phyloP scores from a whole-genome alignment of 2,888 invertebrate species.

The Nudaria mundana region DNA sequence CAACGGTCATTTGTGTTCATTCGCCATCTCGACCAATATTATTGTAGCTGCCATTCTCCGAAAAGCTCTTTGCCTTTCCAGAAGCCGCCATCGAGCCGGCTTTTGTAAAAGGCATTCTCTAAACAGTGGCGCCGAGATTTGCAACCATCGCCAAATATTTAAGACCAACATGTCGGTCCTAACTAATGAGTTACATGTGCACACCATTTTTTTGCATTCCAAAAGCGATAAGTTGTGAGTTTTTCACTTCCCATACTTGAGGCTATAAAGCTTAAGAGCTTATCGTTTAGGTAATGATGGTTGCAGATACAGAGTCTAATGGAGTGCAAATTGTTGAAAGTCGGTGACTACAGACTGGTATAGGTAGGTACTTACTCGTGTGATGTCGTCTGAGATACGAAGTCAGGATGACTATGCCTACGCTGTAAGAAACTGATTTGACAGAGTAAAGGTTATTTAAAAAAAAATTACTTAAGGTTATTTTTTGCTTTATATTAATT shows the following conservation, averaged over 20 bases:
- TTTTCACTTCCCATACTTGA: conserved; percentile 31
- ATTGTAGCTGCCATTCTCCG: conserved; percentile 63
- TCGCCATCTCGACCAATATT: conserved; percentile 69
- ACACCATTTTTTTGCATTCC: conserved; percentile 41
- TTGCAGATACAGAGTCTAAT: conserved; percentile 25
- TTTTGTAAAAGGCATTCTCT: conserved; percentile 47
- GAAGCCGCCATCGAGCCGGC: conserved; percentile 35
- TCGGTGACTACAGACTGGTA: background rate
- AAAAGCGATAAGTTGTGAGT: conserved; percentile 41
- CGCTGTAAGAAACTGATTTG: too few relatives aligned
- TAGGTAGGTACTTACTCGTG: too few relatives aligned
- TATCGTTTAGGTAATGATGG: conserved; percentile 27
- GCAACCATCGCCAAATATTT: conserved; percentile 74
- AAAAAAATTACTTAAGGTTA: too few relatives aligned
- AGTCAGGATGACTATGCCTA: too few relatives aligned
- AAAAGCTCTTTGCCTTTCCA: conserved; percentile 28
- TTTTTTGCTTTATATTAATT: too few relatives aligned
- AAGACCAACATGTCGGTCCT: conserved; percentile 50
- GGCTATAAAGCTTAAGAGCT: conserved; percentile 32
- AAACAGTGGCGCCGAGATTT: conserved; percentile 65
- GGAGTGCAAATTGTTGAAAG: conserved; percentile 13
- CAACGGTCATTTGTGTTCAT: conserved; percentile 77
- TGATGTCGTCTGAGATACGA: too few relatives aligned
- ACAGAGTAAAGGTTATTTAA: too few relatives aligned
- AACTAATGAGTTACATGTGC: conserved; percentile 78